Conservation (phyloP, 1,140 invertebrate species). For the Diabrotica undecimpunctata region DNA sequence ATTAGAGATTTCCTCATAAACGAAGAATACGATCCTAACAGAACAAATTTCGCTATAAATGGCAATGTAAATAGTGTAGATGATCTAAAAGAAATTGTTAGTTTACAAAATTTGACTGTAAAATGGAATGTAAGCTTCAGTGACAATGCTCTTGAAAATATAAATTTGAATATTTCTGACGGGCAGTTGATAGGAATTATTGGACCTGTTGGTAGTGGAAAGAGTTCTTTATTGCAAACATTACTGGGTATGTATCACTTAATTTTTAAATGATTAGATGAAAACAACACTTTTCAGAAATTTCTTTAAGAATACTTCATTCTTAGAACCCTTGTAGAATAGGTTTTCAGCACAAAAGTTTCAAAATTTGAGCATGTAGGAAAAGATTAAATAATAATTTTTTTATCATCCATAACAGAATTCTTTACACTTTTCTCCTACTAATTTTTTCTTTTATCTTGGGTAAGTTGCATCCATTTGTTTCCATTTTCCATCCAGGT, state of each 20-base stretch:
- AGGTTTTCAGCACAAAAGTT: too few species aligned
- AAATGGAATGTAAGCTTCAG: slow-evolving; percentile 44
- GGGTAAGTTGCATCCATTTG: too few species aligned
- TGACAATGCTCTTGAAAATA: slow-evolving; percentile 46
- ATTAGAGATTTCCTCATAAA: slow-evolving; percentile 53
- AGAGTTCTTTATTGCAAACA: slow-evolving; percentile 50
- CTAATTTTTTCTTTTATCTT: too few species aligned
- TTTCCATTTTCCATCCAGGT: too few species aligned
- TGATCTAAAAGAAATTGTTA: slow-evolving; percentile 3
- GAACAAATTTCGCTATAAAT: slow-evolving; percentile 14
- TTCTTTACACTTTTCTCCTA: too few species aligned
- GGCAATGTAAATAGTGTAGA: slow-evolving; percentile 31
- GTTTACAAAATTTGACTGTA: slow-evolving; percentile 43
- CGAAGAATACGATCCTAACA: slow-evolving; percentile 49
- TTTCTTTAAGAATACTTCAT: too few species aligned
- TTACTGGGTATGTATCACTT: slow-evolving; percentile 37
- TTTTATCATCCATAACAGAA: too few species aligned
- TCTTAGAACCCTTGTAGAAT: too few species aligned
- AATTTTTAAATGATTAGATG: not conserved
- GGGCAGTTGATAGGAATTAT: slow-evolving; percentile 59
- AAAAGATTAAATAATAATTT: too few species aligned
- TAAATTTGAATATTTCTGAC: slow-evolving; percentile 52
- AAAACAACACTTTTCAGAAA: too few species aligned
- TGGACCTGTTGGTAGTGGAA: slow-evolving; percentile 63
- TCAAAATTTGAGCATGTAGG: too few species aligned